A percentile compares a stretch with the other conserved stretches of the same genome.
Conservation (phyloP, 2,113 vertebrate species). For the Chloropsis cyanopogon region DNA sequence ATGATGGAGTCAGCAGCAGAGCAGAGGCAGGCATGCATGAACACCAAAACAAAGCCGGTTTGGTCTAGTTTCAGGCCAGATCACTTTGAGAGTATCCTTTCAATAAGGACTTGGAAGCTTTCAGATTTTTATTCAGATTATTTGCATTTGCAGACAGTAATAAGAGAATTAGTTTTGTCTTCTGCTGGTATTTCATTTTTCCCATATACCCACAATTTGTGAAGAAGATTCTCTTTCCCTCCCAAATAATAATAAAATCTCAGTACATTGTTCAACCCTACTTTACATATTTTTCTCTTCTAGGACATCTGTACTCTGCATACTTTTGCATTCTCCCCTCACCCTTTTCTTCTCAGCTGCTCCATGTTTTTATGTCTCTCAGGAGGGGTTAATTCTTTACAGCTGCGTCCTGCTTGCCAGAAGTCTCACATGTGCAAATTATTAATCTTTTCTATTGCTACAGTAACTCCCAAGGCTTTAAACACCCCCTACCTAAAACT, state of each 20-base stretch:
- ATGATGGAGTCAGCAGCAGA: conserved; percentile 2
- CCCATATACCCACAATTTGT: neutral
- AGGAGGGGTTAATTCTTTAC: conserved; percentile 85
- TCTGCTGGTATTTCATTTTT: conserved; percentile 1
- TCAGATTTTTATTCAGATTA: conserved; percentile 18
- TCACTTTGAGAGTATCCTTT: neutral
- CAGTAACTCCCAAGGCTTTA: conserved; percentile 79
- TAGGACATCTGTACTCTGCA: conserved; percentile 68
- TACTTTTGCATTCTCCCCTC: conserved; percentile 64
- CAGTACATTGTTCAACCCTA: conserved; percentile 19
- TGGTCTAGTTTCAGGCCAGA: neutral
- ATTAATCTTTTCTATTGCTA: conserved; percentile 83
- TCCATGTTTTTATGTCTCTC: conserved; percentile 79
- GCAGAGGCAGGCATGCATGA: neutral
- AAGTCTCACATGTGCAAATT: conserved; percentile 83
- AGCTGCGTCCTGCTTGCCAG: conserved; percentile 80
- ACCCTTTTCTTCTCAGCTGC: conserved; percentile 75
- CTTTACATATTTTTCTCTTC: conserved; percentile 66
- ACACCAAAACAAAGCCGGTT: conserved; percentile 30
- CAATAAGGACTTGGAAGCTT: neutral
- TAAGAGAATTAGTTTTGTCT: neutral
- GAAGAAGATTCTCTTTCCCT: neutral
- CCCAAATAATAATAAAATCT: conserved; percentile 39
- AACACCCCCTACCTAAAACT: conserved; percentile 77
- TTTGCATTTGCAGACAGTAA: neutral